Evolutionary conservation across 2,797 vertebrate genomes (phyloP), one percentile per base, ranked within the genome.

Genomic region (Pitangus sulphuratus): DNA sequence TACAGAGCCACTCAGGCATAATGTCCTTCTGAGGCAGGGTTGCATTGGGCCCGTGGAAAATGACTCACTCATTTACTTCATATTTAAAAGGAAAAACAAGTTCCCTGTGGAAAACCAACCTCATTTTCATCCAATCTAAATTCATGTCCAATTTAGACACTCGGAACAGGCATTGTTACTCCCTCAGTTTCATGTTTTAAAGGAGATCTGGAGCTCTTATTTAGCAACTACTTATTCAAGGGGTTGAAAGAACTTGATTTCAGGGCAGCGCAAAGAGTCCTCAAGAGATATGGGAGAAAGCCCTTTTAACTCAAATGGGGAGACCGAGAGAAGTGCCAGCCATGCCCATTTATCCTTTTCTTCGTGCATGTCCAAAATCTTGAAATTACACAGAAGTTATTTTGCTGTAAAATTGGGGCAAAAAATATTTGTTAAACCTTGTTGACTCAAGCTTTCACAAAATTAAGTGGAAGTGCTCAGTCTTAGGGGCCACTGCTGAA

Each of bases 201-300:
- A 57, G 45, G 25, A 58, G 12, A 39, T 39, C 4, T 39, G 6
- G 60, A 26, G 26, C 31, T 85, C 82, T 76, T 60, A 33, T 56
- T 85, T 72, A 50, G 7, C 15, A 31, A 4, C 4, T 45, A 19
- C 15, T 44, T 85, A 21, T 21, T 83, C 15, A 72, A 28, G 56
- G 33, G 37, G 8, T 26, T 58, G 44, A 35, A 71, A 71, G 30
- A 24, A 24, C 42, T 48, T 64, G 16, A 15, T 57, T 69, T 87
- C 0, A 0, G 15, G n/a, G 20, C 39, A 77, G 13, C 4, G 1
- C 26, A 37, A 11, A 61, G 51, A 72, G 64, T 61, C 20, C 4
- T 47, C n/a, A 53, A 53, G 31, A 78, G 54, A 39, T 82, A 42
- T 25, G 33, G 25, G 30, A 60, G 18, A 47, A 65, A 57, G 9